Evolutionary conservation across 2,797 vertebrate genomes (phyloP).

Genomic region (Bradypus variegatus): DNA sequence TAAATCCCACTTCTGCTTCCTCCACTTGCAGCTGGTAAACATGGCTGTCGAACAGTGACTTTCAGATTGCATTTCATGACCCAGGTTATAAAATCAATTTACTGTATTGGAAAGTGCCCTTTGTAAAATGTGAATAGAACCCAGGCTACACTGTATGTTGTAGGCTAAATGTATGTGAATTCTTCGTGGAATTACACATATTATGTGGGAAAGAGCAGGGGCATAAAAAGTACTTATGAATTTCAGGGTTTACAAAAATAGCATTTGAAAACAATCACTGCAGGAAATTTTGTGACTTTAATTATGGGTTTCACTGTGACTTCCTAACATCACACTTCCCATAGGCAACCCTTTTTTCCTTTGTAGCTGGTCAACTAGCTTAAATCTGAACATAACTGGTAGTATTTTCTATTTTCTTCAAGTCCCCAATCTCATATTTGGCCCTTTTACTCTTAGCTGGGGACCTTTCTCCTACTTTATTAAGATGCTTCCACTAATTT

Average conservation of each 20-base stretch:
- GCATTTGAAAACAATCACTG: neutral
- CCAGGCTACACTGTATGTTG: neutral
- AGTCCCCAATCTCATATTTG: neutral
- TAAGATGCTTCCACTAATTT: neutral
- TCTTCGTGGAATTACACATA: no score
- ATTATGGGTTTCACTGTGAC: neutral
- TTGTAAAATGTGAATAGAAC: neutral
- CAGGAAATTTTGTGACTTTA: neutral
- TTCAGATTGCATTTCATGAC: neutral
- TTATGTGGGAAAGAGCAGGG: neutral
- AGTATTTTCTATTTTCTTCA: neutral
- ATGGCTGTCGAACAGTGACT: neutral
- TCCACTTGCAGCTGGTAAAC: neutral
- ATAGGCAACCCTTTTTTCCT: neutral
- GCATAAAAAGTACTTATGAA: neutral
- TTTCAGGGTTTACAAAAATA: neutral
- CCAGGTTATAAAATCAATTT: neutral
- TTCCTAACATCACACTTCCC: neutral
- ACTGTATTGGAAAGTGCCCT: neutral
- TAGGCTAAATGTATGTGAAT: neutral
- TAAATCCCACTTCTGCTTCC: neutral
- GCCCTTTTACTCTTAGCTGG: neutral
- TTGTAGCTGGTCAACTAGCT: neutral
- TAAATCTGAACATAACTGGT: neutral
- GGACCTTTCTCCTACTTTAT: neutral